phyloP scores from a whole-genome alignment of 2,113 vertebrate genomes.

The Cinclus cinclus region DNA sequence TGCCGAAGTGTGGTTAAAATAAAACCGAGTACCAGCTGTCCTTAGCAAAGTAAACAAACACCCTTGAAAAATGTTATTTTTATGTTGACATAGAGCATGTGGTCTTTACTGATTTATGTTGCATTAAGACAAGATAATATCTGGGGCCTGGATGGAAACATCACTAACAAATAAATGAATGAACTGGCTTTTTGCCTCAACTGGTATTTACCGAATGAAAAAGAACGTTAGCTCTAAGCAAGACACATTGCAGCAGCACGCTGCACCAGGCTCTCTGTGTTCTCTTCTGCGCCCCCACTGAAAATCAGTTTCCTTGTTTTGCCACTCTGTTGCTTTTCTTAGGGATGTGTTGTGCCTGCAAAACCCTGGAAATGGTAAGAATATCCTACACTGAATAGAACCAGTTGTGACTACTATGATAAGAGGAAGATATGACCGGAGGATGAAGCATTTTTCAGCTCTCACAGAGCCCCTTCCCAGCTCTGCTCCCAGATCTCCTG shows the following conservation, averaged over 20 bases:
- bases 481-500: neutral
- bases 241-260: neutral
- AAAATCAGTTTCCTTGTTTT: neutral
- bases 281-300: neutral
- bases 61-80: constrained; percentile 1
- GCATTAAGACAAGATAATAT: neutral
- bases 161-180: neutral
- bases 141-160: neutral
- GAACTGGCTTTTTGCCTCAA: neutral
- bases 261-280: neutral
- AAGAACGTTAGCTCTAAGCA: neutral
- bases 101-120: neutral
- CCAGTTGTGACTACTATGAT: neutral
- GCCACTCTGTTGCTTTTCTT: neutral
- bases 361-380: neutral
- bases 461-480: neutral
- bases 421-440: neutral
- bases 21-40: neutral
- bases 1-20: neutral
- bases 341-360: neutral
- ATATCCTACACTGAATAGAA: neutral
- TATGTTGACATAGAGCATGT: neutral
- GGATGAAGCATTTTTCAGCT: neutral
- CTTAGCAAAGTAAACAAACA: neutral
- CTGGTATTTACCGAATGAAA: neutral